Evolutionary conservation across 2,113 vertebrate species (phyloP).

Genomic region (Patagioenas fasciata): DNA sequence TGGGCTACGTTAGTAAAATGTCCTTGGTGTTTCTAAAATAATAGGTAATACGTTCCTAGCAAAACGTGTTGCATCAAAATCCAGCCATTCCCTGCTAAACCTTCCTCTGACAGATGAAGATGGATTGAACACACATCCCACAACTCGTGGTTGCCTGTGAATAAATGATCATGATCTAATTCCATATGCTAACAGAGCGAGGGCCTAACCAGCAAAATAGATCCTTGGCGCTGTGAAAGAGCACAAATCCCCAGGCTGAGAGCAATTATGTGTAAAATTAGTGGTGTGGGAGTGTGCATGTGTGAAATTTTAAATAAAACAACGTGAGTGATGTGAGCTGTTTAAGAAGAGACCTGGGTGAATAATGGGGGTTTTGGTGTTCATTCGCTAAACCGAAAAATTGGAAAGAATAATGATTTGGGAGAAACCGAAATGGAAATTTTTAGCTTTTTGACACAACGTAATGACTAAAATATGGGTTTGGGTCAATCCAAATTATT

Average conservation of each 20-base stretch:
- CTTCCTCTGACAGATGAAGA: background rate
- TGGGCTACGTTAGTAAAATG: background rate
- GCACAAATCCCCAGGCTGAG: conserved; percentile 9
- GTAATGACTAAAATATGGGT: background rate
- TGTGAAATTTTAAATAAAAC: conserved; percentile 29
- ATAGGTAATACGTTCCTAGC: background rate
- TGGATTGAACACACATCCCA: background rate
- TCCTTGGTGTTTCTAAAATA: background rate
- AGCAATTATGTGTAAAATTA: conserved; percentile 20
- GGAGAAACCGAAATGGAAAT: background rate
- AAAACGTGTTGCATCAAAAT: background rate
- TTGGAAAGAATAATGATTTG: background rate
- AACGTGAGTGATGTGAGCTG: background rate
- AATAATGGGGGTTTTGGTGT: background rate
- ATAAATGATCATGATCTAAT: background rate
- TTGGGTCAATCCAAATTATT: background rate
- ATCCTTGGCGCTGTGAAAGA: background rate
- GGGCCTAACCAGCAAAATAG: background rate
- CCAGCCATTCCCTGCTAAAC: background rate
- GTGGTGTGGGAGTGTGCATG: conserved; percentile 3
- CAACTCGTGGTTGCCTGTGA: background rate
- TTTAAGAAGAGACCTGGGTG: conserved; percentile 7
- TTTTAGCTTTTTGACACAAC: background rate
- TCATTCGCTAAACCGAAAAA: background rate
- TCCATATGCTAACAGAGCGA: background rate